These are phyloP conservation scores for Stegostoma tigrinum DNA, from an alignment of 2,113 vertebrate species.

Conservation along the genomic window DNA sequence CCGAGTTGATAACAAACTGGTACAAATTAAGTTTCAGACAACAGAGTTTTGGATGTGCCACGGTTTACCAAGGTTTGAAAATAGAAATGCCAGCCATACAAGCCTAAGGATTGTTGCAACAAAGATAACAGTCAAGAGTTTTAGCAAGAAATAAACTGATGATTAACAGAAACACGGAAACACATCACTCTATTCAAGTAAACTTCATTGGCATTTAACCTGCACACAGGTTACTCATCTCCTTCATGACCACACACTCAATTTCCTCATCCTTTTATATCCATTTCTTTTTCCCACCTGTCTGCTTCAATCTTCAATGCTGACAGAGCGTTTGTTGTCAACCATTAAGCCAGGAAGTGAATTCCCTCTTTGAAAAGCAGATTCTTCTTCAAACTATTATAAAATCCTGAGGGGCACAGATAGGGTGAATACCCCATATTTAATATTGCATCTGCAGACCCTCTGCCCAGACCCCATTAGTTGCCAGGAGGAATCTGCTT, in stretches of 20 bases:
- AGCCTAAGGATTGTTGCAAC: not conserved
- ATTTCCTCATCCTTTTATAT: not conserved
- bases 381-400: not conserved
- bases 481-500: not conserved
- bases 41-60: not conserved
- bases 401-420: not conserved
- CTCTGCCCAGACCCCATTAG: not conserved
- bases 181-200: not conserved
- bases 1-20: not conserved
- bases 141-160: not conserved
- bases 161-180: not conserved
- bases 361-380: not conserved
- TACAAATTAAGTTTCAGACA: not conserved
- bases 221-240: not conserved
- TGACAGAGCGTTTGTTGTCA: not conserved
- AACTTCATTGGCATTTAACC: not conserved
- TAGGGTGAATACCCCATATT: not conserved
- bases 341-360: not conserved
- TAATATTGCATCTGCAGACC: not conserved
- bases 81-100: not conserved
- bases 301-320: not conserved
- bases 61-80: not conserved
- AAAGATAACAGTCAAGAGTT: not conserved
- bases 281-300: not conserved
- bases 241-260: not conserved